phyloP scores from a whole-genome alignment of 1,140 invertebrate genomes.

The Lordiphosa collinella region DNA sequence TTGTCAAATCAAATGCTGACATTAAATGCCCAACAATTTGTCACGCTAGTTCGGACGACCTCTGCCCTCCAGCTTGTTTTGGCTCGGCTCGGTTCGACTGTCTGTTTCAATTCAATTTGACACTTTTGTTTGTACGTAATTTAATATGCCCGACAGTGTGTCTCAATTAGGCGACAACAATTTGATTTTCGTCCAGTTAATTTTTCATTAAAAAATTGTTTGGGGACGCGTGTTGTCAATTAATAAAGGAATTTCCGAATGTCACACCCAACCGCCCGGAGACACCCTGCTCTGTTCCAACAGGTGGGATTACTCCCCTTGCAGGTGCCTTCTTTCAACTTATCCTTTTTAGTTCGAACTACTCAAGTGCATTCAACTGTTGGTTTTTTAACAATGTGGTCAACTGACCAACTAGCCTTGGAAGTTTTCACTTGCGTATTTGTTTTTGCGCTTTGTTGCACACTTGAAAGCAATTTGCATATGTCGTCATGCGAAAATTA shows the following conservation, averaged over 20 bases:
- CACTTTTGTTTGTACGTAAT: slow-evolving; percentile 65
- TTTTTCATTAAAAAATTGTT: slow-evolving; percentile 69
- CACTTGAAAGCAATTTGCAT: slow-evolving; percentile 75
- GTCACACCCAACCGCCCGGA: slow-evolving; percentile 53
- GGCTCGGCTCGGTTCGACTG: background rate
- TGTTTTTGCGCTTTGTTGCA: slow-evolving; percentile 32
- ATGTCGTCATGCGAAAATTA: slow-evolving; percentile 74
- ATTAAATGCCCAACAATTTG: slow-evolving; percentile 57
- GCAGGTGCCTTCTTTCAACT: background rate
- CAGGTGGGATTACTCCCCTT: slow-evolving; percentile 5
- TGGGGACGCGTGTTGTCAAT: slow-evolving; percentile 63
- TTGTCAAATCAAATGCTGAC: slow-evolving; percentile 70
- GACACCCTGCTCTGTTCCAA: slow-evolving; percentile 1
- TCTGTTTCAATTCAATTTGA: slow-evolving; percentile 46
- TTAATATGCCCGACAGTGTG: slow-evolving; percentile 59
- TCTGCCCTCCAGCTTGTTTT: background rate
- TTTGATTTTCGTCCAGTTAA: slow-evolving; percentile 74
- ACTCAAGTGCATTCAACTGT: slow-evolving; percentile 60
- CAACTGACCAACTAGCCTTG: slow-evolving; percentile 67
- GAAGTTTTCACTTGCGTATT: slow-evolving; percentile 31
- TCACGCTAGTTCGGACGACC: slow-evolving; percentile 35
- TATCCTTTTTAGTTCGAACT: slow-evolving; percentile 5
- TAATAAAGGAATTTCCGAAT: slow-evolving; percentile 59
- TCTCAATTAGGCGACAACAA: slow-evolving; percentile 68
- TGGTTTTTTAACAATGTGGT: slow-evolving; percentile 57